These are phyloP conservation scores for Drosophila arizonae DNA, from an alignment of 1,140 invertebrate species.

Conservation along the genomic window DNA sequence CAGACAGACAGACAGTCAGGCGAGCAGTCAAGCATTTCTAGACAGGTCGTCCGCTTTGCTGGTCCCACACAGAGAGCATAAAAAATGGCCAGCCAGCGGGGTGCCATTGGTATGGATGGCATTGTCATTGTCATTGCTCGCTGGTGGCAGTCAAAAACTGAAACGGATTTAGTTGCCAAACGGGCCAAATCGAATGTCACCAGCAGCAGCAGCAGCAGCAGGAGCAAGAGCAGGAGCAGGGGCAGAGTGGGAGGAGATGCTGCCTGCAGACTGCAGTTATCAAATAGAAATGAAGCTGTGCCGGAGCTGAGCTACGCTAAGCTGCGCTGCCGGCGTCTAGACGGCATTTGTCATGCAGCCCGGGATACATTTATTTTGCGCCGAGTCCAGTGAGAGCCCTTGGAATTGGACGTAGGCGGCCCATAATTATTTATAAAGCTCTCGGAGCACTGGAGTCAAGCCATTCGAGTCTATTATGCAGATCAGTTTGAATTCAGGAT, in stretches of 20 bases:
- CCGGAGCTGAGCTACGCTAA: slow-evolving; percentile 49
- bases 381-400: neutral
- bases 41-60: slow-evolving; percentile 30
- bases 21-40: slow-evolving; percentile 7
- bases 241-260: neutral
- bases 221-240: too few relatives aligned
- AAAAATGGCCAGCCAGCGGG: slow-evolving; percentile 46
- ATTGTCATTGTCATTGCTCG: slow-evolving; percentile 43
- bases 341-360: slow-evolving; percentile 72
- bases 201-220: slow-evolving; percentile 16
- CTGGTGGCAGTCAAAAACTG: slow-evolving; percentile 49
- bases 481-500: slow-evolving; percentile 49
- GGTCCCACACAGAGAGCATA: slow-evolving; percentile 30
- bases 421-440: slow-evolving; percentile 52
- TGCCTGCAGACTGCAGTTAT: slow-evolving; percentile 49
- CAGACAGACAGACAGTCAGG: neutral
- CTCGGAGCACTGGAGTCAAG: slow-evolving; percentile 13
- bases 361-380: slow-evolving; percentile 60
- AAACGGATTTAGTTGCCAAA: slow-evolving; percentile 61
- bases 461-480: slow-evolving; percentile 56
- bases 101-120: slow-evolving; percentile 12
- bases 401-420: neutral
- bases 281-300: slow-evolving; percentile 53
- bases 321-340: slow-evolving; percentile 59
- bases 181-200: slow-evolving; percentile 48